phyloP scores from a whole-genome alignment of 2,888 invertebrate species.

The Poecilus cupreus region DNA sequence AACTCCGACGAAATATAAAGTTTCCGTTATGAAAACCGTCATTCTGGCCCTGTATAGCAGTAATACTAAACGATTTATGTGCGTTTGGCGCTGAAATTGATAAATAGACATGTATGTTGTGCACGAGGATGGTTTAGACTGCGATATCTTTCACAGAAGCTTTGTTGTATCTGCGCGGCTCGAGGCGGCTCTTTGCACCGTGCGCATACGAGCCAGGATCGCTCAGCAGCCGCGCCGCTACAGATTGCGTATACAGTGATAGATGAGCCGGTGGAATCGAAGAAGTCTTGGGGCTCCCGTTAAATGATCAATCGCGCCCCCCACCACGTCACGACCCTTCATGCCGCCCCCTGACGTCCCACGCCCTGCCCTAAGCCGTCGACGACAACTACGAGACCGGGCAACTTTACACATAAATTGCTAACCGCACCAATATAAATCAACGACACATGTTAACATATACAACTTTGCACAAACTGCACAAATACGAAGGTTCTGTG shows the following conservation, averaged over 20 bases:
- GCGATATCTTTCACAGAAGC: slow-evolving; percentile 46
- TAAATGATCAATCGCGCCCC: slow-evolving; percentile 56
- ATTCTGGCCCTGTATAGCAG: slow-evolving; percentile 39
- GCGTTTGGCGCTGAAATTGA: slow-evolving; percentile 58
- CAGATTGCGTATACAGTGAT: slow-evolving; percentile 47
- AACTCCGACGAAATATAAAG: slow-evolving; percentile 50
- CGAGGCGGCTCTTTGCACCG: background rate
- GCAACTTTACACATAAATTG: slow-evolving; percentile 59
- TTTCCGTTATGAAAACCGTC: slow-evolving; percentile 58
- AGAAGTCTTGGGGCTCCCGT: slow-evolving; percentile 56
- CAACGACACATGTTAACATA: slow-evolving; percentile 60
- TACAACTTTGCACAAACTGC: slow-evolving; percentile 56
- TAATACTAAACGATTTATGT: slow-evolving; percentile 59
- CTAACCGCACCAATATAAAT: slow-evolving; percentile 59
- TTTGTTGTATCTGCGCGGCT: slow-evolving; percentile 51
- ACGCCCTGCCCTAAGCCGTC: background rate
- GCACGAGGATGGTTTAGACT: slow-evolving; percentile 50
- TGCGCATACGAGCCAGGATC: too few species aligned
- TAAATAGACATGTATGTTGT: slow-evolving; percentile 59
- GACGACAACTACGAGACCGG: slow-evolving; percentile 33
- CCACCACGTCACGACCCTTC: slow-evolving; percentile 7
- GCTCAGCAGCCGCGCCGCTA: too few species aligned
- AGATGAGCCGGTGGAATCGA: slow-evolving; percentile 56
- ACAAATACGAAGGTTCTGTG: slow-evolving; percentile 48
- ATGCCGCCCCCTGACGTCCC: background rate